A percentile compares a stretch with the other conserved stretches of the same genome.
Conservation (phyloP, 2,113 vertebrate genomes). For the Ciconia maguari region DNA sequence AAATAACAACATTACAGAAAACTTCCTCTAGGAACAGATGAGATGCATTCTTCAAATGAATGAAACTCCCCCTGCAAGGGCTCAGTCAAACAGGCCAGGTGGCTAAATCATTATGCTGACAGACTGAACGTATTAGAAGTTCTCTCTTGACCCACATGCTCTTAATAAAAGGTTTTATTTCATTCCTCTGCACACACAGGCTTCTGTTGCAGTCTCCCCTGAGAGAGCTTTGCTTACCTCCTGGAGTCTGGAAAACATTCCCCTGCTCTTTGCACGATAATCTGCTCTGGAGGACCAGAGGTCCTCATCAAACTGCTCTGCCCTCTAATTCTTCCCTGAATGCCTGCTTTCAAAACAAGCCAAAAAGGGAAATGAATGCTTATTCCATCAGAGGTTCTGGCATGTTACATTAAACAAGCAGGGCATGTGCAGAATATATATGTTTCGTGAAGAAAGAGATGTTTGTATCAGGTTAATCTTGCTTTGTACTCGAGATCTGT, state of each 20-base stretch:
- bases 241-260: conserved; percentile 26
- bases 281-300: background rate
- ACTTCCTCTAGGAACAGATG: conserved; percentile 5
- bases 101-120: background rate
- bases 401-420: background rate
- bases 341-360: conserved; percentile 61
- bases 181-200: background rate
- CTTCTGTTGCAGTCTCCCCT: conserved; percentile 4
- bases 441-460: background rate
- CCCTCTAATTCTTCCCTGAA: conserved; percentile 46
- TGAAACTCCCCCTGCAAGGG: background rate
- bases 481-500: background rate
- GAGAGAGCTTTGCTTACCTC: background rate
- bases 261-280: background rate
- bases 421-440: background rate
- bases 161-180: conserved; percentile 48
- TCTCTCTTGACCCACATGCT: conserved; percentile 7
- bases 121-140: background rate
- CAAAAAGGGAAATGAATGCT: conserved; percentile 21
- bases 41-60: background rate
- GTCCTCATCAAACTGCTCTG: conserved; percentile 20
- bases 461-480: background rate
- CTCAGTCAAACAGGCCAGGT: background rate
- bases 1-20: background rate
- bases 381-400: background rate